Evolutionary conservation across 2,888 invertebrate species (phyloP).

Genomic region (Polyommatus icarus): DNA sequence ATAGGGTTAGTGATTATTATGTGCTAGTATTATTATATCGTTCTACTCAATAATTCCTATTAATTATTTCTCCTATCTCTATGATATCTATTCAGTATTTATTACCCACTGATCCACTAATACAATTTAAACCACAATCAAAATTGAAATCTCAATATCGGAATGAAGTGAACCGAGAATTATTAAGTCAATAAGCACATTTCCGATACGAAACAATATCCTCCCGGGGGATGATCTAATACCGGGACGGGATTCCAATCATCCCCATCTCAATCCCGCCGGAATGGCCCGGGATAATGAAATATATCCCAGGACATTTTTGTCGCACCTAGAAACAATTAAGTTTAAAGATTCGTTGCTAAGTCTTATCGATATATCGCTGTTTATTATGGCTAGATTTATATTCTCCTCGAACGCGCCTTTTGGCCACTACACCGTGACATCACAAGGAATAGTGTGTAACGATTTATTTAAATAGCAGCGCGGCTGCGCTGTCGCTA

Average conservation of each 20-base stretch:
- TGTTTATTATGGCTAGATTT: background rate
- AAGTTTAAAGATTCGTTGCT: slow-evolving; percentile 13
- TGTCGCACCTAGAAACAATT: slow-evolving; percentile 4
- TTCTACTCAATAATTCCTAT: too few relatives aligned
- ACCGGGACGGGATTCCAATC: slow-evolving; percentile 69
- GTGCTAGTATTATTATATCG: too few relatives aligned
- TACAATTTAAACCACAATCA: background rate
- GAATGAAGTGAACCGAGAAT: slow-evolving; percentile 33
- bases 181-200: slow-evolving; percentile 46
- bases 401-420: too few relatives aligned
- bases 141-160: slow-evolving; percentile 7
- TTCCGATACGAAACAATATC: slow-evolving; percentile 46
- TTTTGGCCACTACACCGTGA: too few relatives aligned
- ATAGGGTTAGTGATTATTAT: too few relatives aligned
- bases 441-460: too few relatives aligned
- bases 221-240: slow-evolving; percentile 63
- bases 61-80: too few relatives aligned
- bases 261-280: slow-evolving; percentile 48
- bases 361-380: background rate
- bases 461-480: too few relatives aligned
- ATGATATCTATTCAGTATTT: background rate
- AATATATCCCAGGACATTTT: slow-evolving; percentile 35
- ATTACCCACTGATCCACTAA: background rate
- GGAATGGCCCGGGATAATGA: slow-evolving; percentile 37
- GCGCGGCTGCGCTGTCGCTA: too few relatives aligned